A percentile compares a stretch with the other conserved stretches of the same genome.
phyloP scores from a whole-genome alignment of 2,113 vertebrate species.

The Asarcornis scutulata region DNA sequence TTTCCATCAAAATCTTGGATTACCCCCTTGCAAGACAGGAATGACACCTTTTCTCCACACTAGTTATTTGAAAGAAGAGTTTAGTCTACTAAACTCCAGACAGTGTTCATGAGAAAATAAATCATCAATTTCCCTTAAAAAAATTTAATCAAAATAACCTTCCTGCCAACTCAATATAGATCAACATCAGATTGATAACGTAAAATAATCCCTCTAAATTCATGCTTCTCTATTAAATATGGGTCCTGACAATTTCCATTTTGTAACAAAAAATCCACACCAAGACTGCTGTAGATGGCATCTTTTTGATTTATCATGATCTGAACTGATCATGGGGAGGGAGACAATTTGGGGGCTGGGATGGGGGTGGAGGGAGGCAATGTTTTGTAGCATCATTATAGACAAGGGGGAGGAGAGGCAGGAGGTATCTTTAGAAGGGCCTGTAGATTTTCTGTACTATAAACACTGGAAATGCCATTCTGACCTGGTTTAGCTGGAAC shows the following conservation, averaged over 20 bases:
- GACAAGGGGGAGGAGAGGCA: not conserved
- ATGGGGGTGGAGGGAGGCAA: too few species aligned
- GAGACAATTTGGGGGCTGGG: too few species aligned
- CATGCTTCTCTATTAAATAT: not conserved
- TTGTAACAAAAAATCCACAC: not conserved
- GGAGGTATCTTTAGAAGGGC: not conserved
- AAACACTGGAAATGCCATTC: not conserved
- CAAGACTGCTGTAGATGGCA: not conserved
- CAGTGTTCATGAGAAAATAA: not conserved
- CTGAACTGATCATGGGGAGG: not conserved
- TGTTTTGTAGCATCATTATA: not conserved
- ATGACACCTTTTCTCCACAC: not conserved
- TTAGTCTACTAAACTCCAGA: not conserved
- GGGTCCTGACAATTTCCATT: not conserved
- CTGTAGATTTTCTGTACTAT: not conserved
- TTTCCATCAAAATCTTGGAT: not conserved
- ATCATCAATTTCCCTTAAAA: not conserved
- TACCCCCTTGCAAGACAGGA: not conserved
- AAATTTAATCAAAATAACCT: not conserved
- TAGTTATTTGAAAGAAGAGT: not conserved
- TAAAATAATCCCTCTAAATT: not conserved
- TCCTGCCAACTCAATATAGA: not conserved
- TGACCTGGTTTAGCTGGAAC: not conserved
- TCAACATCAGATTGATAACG: not conserved
- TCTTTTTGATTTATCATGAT: not conserved